These are phyloP conservation scores for Noctua pronuba DNA, from an alignment of 2,888 invertebrate species.

Conservation along the genomic window DNA sequence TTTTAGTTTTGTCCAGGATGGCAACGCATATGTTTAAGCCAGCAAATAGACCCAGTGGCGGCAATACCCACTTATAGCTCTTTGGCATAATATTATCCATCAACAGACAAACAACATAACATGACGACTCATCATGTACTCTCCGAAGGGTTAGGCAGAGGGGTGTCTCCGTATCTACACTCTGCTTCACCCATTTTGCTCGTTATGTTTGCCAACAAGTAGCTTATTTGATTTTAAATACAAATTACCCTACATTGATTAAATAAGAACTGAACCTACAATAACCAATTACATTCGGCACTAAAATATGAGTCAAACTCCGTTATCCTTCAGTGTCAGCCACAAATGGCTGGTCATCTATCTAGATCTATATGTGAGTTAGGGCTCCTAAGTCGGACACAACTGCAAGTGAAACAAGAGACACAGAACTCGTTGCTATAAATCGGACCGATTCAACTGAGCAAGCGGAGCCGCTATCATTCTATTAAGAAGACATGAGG, in stretches of 20 bases:
- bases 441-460: constrained; percentile 28
- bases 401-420: constrained; percentile 22
- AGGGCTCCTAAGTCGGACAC: not conserved
- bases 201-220: not conserved
- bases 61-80: too few relatives aligned
- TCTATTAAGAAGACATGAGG: not conserved
- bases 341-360: not conserved
- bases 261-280: not conserved
- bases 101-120: not conserved
- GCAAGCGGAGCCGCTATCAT: not conserved
- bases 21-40: too few relatives aligned
- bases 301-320: not conserved
- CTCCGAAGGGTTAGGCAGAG: not conserved
- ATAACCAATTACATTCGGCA: not conserved
- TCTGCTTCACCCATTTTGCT: not conserved
- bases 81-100: too few relatives aligned
- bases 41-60: too few relatives aligned
- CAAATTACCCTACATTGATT: not conserved
- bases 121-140: not conserved
- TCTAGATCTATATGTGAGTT: constrained; percentile 15
- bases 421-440: constrained; percentile 10
- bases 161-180: not conserved
- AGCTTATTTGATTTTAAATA: not conserved
- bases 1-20: too few relatives aligned
- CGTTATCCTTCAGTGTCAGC: too few relatives aligned